Base-by-base conservation (phyloP, 2,113 vertebrate species). In the Anas platyrhynchos region DNA sequence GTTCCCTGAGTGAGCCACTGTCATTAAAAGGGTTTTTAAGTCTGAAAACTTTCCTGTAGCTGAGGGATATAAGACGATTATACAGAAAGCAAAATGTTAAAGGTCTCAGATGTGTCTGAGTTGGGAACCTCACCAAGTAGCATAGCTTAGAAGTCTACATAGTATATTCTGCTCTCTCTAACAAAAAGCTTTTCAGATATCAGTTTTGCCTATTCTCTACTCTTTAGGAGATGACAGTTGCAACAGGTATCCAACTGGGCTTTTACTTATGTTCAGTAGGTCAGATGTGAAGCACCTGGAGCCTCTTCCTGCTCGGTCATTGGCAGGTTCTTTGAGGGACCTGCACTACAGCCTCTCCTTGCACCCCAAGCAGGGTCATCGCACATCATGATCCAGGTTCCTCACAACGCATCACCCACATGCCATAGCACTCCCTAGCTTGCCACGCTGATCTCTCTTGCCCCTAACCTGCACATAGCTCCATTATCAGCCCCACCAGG, bases 291-390 rank as follows among this genome's bases (percentile, higher is more conserved):
- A 62, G 21, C 41, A 76, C 15, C 15, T 1, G 1, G 9, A 86
- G 13, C 17, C 6, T 32, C 20, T 50, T 15, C 26, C 34, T 73
- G 21, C 34, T 76, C 44, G 34, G 17, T 44, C 52, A 54, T 59
- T 1, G 1, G 9, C 75, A 73, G 80, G 31, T 5, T 44, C 29
- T 29, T 14, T 0, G 0, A 26, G 32, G 13, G 22, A 7, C 26
- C 7, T 4, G 29, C 0, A 0, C 34, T 46, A 32, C 21, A 78
- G 17, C 13, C 3, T 63, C 13, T 54, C 32, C 46, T 52, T 0
- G 1, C 52, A 63, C 9, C 4, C 6, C 9, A n/a, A 0, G 4
- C 5, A 43, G 7, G 16, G 5, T n/a, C 25, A 71, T 50, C 8
- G 9, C 17, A 36, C 18, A 34, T 38, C n/a, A 9, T 36, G 48